Base-by-base conservation (phyloP, 2,113 vertebrate genomes). In the Notarius lentiginosus region DNA sequence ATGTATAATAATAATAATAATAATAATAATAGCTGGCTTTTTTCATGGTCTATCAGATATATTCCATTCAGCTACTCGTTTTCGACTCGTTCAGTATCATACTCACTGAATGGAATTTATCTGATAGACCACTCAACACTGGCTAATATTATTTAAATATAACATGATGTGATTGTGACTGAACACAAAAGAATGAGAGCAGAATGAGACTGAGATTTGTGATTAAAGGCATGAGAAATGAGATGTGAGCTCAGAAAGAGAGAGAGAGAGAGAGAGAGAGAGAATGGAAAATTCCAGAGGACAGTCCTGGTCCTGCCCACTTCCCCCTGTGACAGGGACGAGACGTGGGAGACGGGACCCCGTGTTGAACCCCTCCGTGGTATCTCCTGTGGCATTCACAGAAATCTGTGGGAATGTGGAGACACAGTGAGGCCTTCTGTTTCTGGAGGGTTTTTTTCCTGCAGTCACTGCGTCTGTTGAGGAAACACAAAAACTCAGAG, bases 401-500 rank as follows among this genome's bases (percentile, higher is more conserved):
- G 83, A 84, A 86, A 90, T 90, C 80, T 88, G 82, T 79, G 79
- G 76, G 75, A 87, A 87, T 84, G 86, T 75, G 73, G 65, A 87
- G 65, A 86, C 75, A 82, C 88, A 66, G 65, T 70, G 55, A 81
- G 76, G 88, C 53, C 72, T 81, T 82, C 79, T 82, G 82, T 80
- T 61, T 22, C 20, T 61, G 18, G 55, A 56, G 55, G 55, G 2
- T 22, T 61, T 61, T 61, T 61, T 63, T 41, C 20, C 20, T 24
- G 60, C 30, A 86, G 63, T 30, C 53, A 55, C 53, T 11, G 53
- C 11, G 53, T 55, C 55, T 17, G 14, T 73, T 27, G 4, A 68
- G 81, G 51, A 84, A 83, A 84, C 55, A 73, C 72, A 58, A 66
- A 84, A 53, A 84, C 83, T 55, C 53, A 11, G 53, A 55, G 53